These are phyloP conservation scores for Cercopithecus petaurista DNA, from an alignment of 2,797 vertebrate species.

Conservation along the genomic window DNA sequence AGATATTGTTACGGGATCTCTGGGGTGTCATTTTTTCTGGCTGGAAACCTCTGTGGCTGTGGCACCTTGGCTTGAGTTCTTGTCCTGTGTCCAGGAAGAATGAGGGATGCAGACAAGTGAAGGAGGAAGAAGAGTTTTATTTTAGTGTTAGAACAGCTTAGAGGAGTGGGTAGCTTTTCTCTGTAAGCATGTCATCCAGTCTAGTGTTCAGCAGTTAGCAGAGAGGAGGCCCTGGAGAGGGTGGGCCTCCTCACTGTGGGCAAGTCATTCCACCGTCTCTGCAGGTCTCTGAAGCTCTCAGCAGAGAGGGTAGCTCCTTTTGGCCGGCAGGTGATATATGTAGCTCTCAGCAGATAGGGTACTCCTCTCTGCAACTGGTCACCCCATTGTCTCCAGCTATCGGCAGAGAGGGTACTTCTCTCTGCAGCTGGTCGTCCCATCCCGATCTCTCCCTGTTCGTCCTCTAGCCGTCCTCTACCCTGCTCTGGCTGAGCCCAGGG, in stretches of 20 bases:
- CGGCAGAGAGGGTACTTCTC: not conserved
- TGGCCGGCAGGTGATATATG: not conserved
- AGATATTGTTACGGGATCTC: not conserved
- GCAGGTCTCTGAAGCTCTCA: not conserved
- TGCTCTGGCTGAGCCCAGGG: not conserved
- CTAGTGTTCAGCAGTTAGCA: not conserved
- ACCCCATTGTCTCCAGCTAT: not conserved
- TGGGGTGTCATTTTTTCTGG: not conserved
- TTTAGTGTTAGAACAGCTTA: not conserved
- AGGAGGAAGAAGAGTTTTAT: not conserved
- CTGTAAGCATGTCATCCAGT: not conserved
- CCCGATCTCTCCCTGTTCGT: not conserved
- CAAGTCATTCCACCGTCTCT: not conserved
- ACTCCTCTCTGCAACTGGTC: not conserved
- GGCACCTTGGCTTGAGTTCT: not conserved
- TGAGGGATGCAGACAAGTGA: not conserved
- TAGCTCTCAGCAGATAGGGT: not conserved
- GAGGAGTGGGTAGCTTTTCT: not conserved
- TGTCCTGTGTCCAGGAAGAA: not conserved
- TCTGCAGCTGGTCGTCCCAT: not conserved
- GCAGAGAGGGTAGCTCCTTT: not conserved
- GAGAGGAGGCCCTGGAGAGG: not conserved
- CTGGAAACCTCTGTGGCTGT: not conserved
- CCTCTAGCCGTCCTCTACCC: not conserved
- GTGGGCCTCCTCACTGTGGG: not conserved